Base-by-base conservation (phyloP, 1,140 invertebrate species). In the Dufourea novaeangliae region DNA sequence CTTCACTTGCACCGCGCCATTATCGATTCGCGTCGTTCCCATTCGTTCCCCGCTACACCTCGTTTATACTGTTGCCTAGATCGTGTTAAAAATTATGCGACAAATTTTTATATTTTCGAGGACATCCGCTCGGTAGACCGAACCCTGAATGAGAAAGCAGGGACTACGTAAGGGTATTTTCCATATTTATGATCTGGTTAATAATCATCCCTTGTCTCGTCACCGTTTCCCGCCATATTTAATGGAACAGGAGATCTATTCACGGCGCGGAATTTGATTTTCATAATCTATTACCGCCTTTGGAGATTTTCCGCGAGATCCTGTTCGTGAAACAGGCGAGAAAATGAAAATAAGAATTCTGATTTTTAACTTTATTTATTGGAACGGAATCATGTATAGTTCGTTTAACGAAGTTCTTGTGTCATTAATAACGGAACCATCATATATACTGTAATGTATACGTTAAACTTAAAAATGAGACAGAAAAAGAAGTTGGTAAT, bases 21-120 rank as follows among this genome's bases (percentile, higher is more conserved):
- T 84, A 84, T 84, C 82, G 82, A 84, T 84, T 83, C 82, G 72
- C 50, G 82, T 84, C 82, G 73, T 71, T 83, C 64, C 82, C 73
- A 77, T 83, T 80, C 80, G 61, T 78, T n/a, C 61, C 71, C 50
- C 80, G 63, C 69, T 78, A n/a, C n/a, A n/a, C 50, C 67, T 37
- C 80, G 63, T 82, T 63, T 57, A 46, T n/a, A 44, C 52, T 59
- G 66, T 59, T 54, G 75, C 52, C 25, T 77, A 64, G 71, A 74
- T 79, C 79, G 68, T 46, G 80, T 78, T 83, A 83, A 83, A 83
- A 80, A 81, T 84, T 84, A 81, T 75, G 57, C 32, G 69, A 76
- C 68, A 80, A 80, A 80, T 84, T 84, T 84, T 77, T 72, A 50
- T 68, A 80, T 77, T 76, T 84, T 76, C 37, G 34, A 77, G 50